Evolutionary conservation across 2,797 vertebrate genomes (phyloP).

Genomic region (Allochrocebus solatus): DNA sequence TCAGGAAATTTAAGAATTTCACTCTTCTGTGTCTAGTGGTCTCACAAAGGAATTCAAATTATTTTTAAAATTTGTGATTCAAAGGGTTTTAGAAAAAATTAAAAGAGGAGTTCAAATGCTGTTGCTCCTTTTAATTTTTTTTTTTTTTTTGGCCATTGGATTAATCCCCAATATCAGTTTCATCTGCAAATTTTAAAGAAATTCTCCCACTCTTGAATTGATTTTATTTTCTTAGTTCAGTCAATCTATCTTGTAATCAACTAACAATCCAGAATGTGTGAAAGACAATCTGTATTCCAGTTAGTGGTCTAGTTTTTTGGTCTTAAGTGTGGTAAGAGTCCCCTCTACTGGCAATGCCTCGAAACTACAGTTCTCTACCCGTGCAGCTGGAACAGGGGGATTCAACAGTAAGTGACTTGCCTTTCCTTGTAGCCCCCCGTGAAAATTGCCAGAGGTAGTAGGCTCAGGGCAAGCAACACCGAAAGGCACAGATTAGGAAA

Average conservation of each 20-base stretch:
- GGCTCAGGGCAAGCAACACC: background rate
- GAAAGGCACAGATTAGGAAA: background rate
- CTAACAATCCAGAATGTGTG: background rate
- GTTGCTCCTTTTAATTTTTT: background rate
- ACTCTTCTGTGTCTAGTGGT: background rate
- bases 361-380: background rate
- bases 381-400: accelerated
- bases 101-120: background rate
- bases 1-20: background rate
- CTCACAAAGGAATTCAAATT: background rate
- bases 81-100: background rate
- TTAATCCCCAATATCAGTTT: background rate
- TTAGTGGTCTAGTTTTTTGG: background rate
- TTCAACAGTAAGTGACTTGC: background rate
- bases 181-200: background rate
- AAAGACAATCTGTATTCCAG: background rate
- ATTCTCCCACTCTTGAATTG: background rate
- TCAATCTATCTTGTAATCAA: background rate
- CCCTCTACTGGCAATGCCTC: background rate
- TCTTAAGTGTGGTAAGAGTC: background rate
- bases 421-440: accelerated
- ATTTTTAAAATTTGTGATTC: background rate
- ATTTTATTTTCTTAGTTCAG: background rate
- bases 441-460: background rate
- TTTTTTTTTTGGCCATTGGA: background rate